phyloP scores from a whole-genome alignment of 2,113 vertebrate species.

The Anser cygnoides region DNA sequence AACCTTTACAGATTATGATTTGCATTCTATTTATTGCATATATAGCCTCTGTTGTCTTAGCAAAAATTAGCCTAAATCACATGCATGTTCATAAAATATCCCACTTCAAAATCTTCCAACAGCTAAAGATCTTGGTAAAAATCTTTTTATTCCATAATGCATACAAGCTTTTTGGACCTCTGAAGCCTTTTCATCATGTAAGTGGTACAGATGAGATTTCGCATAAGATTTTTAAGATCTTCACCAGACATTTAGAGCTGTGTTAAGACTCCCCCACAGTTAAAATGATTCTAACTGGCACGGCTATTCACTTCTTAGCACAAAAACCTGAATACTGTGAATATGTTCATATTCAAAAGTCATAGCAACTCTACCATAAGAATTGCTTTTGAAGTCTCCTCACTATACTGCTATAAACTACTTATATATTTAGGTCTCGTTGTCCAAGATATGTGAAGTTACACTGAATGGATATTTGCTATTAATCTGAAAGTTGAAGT shows the following conservation, averaged over 20 bases:
- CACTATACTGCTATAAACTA: not conserved
- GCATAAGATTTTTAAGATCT: not conserved
- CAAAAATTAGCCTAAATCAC: not conserved
- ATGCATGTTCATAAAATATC: not conserved
- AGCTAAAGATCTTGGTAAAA: not conserved
- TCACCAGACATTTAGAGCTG: not conserved
- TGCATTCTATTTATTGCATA: not conserved
- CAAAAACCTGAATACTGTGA: not conserved
- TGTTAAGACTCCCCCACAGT: not conserved
- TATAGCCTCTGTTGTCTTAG: not conserved
- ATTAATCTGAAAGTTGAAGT: not conserved
- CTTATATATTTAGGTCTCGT: constrained; percentile 13
- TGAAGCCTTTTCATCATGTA: not conserved
- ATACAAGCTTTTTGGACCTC: not conserved
- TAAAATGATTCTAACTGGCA: not conserved
- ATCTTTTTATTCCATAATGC: not conserved
- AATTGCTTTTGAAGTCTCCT: not conserved
- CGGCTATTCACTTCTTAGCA: not conserved
- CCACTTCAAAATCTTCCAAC: not conserved
- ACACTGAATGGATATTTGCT: not conserved
- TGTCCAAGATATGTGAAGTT: not conserved
- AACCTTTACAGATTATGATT: not conserved
- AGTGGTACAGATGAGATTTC: not conserved
- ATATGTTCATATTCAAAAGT: not conserved
- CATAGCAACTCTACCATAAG: not conserved